Evolutionary conservation across 2,888 invertebrate species (phyloP).

Genomic region (Noctuana brunneofusca): DNA sequence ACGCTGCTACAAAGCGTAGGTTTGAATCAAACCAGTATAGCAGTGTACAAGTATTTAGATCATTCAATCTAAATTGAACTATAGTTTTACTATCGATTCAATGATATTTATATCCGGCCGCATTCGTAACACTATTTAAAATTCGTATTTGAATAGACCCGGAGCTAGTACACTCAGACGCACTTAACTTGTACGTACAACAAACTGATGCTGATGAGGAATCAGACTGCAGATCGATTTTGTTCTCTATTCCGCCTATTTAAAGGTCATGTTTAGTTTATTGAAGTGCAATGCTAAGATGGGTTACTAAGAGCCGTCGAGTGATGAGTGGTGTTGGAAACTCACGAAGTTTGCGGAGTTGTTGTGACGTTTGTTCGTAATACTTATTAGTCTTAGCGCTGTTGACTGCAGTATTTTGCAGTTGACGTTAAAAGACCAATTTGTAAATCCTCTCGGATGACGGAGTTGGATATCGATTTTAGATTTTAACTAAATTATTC

Average conservation of each 20-base stretch:
- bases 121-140: constrained; percentile 20
- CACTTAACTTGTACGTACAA: constrained; percentile 20
- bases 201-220: not conserved
- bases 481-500: not conserved
- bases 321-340: constrained; percentile 26
- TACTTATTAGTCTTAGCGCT: constrained; percentile 21
- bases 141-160: constrained; percentile 14
- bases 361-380: constrained; percentile 26
- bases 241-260: constrained; percentile 2
- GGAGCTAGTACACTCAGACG: constrained; percentile 27
- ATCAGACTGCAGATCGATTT: not conserved
- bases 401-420: constrained; percentile 12
- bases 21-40: constrained; percentile 15
- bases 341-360: constrained; percentile 26
- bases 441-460: not conserved
- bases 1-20: not conserved
- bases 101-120: constrained; percentile 14
- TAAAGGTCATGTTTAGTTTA: constrained; percentile 4
- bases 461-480: not conserved
- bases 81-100: constrained; percentile 14
- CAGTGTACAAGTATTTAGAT: constrained; percentile 25
- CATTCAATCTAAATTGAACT: constrained; percentile 15
- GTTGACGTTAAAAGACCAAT: constrained; percentile 15
- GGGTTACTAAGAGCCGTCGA: constrained; percentile 10
- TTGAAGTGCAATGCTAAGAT: not conserved